Evolutionary conservation across 2,113 vertebrate genomes (phyloP).

Genomic region (Salvelinus namaycush): DNA sequence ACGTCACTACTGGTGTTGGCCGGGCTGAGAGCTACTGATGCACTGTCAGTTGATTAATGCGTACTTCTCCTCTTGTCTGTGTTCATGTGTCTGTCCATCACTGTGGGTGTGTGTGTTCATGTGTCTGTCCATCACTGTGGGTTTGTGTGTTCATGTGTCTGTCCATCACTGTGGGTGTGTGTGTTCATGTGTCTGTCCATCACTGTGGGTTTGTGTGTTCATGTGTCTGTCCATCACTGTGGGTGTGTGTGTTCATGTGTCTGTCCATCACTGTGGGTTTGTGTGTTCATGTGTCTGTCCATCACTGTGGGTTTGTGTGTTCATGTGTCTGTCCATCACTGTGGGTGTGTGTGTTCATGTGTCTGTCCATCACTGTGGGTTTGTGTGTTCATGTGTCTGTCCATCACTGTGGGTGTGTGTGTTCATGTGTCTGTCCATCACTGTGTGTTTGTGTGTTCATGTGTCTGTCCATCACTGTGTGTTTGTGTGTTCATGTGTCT

Average conservation of each 20-base stretch:
- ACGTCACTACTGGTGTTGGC: constrained; percentile 47
- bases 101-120: not conserved
- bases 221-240: not conserved
- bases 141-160: not conserved
- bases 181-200: not conserved
- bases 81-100: not conserved
- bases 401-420: not conserved
- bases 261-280: not conserved
- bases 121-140: constrained; percentile 4
- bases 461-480: not conserved
- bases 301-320: not conserved
- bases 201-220: not conserved
- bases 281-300: not conserved
- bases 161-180: not conserved
- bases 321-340: not conserved
- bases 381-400: no score
- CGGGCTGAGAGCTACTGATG: constrained; percentile 39
- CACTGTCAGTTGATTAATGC: constrained; percentile 4
- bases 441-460: not conserved
- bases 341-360: not conserved
- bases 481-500: not conserved
- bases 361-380: constrained; percentile 6
- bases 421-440: not conserved
- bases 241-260: not conserved
- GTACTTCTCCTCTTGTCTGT: not conserved